phyloP scores from a whole-genome alignment of 2,113 vertebrate species.

The Lepus timidus region DNA sequence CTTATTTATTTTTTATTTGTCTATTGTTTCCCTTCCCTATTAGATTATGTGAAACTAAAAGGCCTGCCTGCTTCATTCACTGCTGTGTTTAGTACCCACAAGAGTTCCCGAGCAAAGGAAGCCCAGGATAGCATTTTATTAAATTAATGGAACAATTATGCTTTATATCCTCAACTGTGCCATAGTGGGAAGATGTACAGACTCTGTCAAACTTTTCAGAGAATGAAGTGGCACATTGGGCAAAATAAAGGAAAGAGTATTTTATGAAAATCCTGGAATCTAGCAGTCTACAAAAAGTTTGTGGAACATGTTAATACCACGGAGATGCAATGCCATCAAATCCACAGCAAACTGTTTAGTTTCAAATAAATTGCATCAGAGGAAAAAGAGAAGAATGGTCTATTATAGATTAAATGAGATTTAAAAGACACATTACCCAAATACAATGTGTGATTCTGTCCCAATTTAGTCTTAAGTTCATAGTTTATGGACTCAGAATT shows the following conservation, averaged over 20 bases:
- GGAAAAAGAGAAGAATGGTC: not conserved
- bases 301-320: not conserved
- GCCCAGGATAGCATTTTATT: not conserved
- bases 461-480: not conserved
- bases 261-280: not conserved
- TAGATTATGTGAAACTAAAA: not conserved
- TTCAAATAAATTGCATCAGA: not conserved
- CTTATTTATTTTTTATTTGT: not conserved
- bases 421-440: not conserved
- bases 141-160: slow-evolving; percentile 1
- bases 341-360: not conserved
- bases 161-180: not conserved
- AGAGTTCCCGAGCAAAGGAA: not conserved
- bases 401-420: not conserved
- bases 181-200: not conserved
- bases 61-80: not conserved
- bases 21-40: not conserved
- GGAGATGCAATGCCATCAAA: not conserved
- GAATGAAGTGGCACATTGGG: not conserved
- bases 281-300: not conserved
- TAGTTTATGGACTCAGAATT: not conserved
- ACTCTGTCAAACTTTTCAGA: not conserved
- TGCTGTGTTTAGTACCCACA: not conserved
- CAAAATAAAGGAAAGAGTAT: not conserved
- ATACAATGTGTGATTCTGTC: not conserved